These are phyloP conservation scores for Pristionchus japonicus DNA, from an alignment of 2,888 invertebrate genomes.

Conservation along the genomic window DNA sequence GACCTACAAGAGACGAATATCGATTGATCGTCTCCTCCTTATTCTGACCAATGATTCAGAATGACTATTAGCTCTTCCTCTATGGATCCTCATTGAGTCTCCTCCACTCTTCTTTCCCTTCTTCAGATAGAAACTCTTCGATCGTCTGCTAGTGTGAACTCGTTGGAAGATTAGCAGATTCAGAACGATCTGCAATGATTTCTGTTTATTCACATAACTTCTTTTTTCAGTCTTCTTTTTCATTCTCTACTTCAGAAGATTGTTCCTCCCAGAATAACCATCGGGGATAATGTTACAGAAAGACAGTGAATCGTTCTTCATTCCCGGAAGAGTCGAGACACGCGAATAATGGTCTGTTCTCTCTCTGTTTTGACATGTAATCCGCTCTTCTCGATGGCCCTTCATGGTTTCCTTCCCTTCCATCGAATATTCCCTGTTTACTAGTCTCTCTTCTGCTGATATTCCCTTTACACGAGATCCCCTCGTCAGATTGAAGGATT, in stretches of 20 bases:
- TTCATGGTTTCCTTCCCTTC: conserved; percentile 21
- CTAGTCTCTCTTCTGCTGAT: not conserved
- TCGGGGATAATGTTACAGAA: not conserved
- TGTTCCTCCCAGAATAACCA: not conserved
- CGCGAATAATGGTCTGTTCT: not conserved
- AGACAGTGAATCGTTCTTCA: not conserved
- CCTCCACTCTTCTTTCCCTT: conserved; percentile 55
- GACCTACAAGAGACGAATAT: not conserved
- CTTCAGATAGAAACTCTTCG: conserved; percentile 52
- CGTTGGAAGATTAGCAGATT: conserved; percentile 72
- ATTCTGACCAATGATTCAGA: not conserved
- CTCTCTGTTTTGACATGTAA: conserved; percentile 18
- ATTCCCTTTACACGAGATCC: not conserved
- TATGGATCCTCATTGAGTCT: conserved; percentile 64
- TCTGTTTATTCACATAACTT: not conserved
- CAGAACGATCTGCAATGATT: conserved; percentile 59
- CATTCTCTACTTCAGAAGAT: not conserved
- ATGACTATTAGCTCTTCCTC: conserved; percentile 51
- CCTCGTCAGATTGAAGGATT: conserved; percentile 9
- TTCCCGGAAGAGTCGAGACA: not conserved
- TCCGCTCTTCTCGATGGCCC: not conserved
- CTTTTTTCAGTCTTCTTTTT: not conserved
- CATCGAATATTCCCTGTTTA: conserved; percentile 1
- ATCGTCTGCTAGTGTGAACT: conserved; percentile 62
- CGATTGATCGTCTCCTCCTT: too few species aligned